Conservation (phyloP, 2,888 invertebrate genomes). For the Drosophila demipolita region DNA sequence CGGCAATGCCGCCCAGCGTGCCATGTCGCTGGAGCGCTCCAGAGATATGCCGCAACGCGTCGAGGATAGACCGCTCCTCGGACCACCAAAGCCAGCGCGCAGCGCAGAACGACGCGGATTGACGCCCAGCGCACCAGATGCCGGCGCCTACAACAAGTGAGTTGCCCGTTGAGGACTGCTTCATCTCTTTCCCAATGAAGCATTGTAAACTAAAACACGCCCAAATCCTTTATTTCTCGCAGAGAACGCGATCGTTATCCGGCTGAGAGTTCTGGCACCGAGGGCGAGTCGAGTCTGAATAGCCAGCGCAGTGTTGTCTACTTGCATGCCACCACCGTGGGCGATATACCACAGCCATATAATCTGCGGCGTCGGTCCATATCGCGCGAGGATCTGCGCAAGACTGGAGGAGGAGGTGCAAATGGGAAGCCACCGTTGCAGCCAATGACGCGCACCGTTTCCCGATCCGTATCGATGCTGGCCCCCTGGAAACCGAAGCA, state of each 20-base stretch:
- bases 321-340: conserved; percentile 94
- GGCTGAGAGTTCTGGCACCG: conserved; percentile 87
- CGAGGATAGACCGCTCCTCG: conserved; percentile 73
- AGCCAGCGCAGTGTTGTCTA: conserved; percentile 94
- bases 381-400: conserved; percentile 91
- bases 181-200: background rate
- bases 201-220: background rate
- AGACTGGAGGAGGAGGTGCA: conserved; percentile 68
- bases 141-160: conserved; percentile 57
- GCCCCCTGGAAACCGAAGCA: conserved; percentile 94
- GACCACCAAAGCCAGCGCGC: conserved; percentile 85
- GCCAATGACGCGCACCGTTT: conserved; percentile 89
- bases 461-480: conserved; percentile 92
- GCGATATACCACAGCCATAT: conserved; percentile 92
- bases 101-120: conserved; percentile 79
- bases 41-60: conserved; percentile 63
- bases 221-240: background rate
- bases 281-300: conserved; percentile 91
- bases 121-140: conserved; percentile 42
- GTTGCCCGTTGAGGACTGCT: background rate
- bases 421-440: conserved; percentile 72
- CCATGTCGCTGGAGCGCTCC: conserved; percentile 71
- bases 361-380: conserved; percentile 88
- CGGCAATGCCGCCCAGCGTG: conserved; percentile 55
- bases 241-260: conserved; percentile 85